Conservation (phyloP, 2,113 vertebrate species). For the Vulpes lagopus region DNA sequence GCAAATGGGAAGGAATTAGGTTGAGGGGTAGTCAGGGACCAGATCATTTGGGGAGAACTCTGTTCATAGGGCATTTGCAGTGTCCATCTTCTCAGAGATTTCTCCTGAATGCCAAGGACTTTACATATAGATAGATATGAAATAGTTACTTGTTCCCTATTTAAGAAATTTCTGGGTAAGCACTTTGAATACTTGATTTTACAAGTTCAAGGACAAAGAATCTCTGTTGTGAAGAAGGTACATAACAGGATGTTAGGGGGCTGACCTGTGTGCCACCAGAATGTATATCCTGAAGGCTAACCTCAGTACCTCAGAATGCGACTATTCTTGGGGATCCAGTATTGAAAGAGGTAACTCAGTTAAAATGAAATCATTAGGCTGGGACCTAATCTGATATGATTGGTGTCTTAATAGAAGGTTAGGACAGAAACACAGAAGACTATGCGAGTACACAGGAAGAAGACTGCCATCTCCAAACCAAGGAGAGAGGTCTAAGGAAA, state of each 20-base stretch:
- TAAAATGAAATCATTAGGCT: neutral
- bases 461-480: accelerated
- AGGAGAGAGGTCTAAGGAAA: neutral
- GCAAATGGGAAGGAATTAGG: neutral
- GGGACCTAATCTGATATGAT: neutral
- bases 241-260: neutral
- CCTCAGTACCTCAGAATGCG: neutral
- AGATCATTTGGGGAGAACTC: neutral
- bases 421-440: neutral
- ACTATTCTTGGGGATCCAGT: neutral
- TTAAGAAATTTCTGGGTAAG: neutral
- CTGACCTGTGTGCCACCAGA: neutral
- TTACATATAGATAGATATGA: neutral
- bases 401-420: neutral
- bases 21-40: neutral
- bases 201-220: neutral
- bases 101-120: neutral
- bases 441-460: neutral
- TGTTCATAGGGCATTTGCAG: neutral
- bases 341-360: neutral
- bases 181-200: neutral
- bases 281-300: neutral
- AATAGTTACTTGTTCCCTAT: neutral
- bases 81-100: neutral
- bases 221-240: neutral